Evolutionary conservation across 1,140 invertebrate species (phyloP), one percentile per base, ranked within the genome.

Genomic region (Pseudomyrmex pallidus): DNA sequence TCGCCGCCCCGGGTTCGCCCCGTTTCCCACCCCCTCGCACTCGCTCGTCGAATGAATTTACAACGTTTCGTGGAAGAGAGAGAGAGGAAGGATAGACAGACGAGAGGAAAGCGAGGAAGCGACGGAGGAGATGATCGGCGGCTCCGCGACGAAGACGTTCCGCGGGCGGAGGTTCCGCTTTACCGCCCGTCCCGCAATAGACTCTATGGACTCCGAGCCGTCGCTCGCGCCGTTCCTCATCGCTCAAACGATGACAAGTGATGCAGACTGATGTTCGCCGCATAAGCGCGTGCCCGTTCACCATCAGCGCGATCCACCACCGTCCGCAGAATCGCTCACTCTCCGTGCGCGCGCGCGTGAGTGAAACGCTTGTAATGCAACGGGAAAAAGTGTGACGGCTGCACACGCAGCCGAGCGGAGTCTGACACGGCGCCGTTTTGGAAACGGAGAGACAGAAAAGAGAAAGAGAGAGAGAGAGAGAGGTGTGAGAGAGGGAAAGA

Each of bases 241-340:
- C 90, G 84, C 85, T 91, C 89, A 90, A 90, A 89, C 82, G 85
- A 90, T 91, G 90, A 91, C 89, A 91, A 89, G 85, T 89, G 90
- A 90, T 90, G 90, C 90, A 88, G 90, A 90, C 90, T 91, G 89
- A 91, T 90, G 88, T 83, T 90, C 85, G 25, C 56, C 66, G 84
- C 82, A 72, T 72, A 80, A 80, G 76, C 76, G 54, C 64, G 76
- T 78, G 76, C 76, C 76, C 76, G 35, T 54, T 13, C 48, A 25
- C 50, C 62, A 44, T 48, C 61, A 44, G 48, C 76, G 15, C 76
- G 15, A 78, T 68, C 74, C 56, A 20, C 76, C 17, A 57, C 64
- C 15, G 57, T 57, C 74, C 20, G 46, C 20, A 44, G 22, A 20
- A 64, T 59, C 76, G 46, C 70, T 82, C 59, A 63, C 54, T 59